Evolutionary conservation across 2,113 vertebrate species (phyloP).

Genomic region (Abramis brama): DNA sequence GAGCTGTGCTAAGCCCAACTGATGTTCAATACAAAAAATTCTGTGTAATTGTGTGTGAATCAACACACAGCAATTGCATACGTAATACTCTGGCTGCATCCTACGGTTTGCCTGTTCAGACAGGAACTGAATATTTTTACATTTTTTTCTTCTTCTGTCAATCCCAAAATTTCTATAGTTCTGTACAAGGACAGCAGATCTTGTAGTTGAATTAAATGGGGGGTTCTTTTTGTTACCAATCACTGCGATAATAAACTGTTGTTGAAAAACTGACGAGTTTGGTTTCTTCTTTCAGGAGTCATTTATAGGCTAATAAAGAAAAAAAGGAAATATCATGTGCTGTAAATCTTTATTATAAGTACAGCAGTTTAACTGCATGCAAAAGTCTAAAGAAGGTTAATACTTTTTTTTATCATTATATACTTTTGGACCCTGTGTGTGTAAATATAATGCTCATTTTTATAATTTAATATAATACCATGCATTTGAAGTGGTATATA

Average conservation of each 20-base stretch:
- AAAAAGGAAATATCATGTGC: not conserved
- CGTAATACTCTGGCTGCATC: slow-evolving; percentile 64
- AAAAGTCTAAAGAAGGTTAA: too few species aligned
- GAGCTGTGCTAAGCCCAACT: slow-evolving; percentile 57
- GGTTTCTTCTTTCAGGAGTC: not conserved
- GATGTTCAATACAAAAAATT: slow-evolving; percentile 24
- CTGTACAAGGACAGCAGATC: slow-evolving; percentile 65
- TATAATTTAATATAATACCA: too few species aligned
- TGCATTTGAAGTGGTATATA: too few species aligned
- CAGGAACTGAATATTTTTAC: slow-evolving; percentile 66
- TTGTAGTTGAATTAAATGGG: slow-evolving; percentile 53
- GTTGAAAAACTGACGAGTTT: slow-evolving; percentile 55
- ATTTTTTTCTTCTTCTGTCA: slow-evolving; percentile 56
- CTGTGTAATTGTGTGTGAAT: slow-evolving; percentile 36
- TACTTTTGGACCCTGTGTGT: too few species aligned
- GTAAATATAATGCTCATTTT: too few species aligned
- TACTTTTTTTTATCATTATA: too few species aligned
- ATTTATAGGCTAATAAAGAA: not conserved
- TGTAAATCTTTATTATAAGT: too few species aligned
- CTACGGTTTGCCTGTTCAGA: slow-evolving; percentile 57
- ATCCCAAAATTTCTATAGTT: slow-evolving; percentile 64
- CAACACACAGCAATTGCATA: slow-evolving; percentile 54
- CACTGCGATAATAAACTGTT: slow-evolving; percentile 75
- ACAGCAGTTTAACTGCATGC: too few species aligned
- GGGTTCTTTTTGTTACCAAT: slow-evolving; percentile 72